Conservation (phyloP, 2,797 vertebrate genomes). For the Tympanoctomys barrerae region DNA sequence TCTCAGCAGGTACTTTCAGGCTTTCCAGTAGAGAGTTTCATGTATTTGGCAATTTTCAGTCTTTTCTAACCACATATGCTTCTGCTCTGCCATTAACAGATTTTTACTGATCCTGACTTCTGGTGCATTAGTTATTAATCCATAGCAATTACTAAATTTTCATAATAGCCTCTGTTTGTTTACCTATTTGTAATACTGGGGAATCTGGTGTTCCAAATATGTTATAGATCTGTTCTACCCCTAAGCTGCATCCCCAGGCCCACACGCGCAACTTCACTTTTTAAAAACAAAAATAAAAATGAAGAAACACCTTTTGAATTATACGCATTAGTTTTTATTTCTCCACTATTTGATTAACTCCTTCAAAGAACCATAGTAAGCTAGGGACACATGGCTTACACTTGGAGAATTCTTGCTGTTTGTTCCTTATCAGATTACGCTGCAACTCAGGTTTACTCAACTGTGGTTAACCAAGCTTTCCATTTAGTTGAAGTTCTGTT, state of each 20-base stretch:
- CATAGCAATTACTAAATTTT: slow-evolving; percentile 42
- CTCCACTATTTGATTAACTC: slow-evolving; percentile 59
- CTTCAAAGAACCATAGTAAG: slow-evolving; percentile 56
- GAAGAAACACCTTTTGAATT: slow-evolving; percentile 25
- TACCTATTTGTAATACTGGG: not conserved
- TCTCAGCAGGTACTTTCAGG: slow-evolving; percentile 16
- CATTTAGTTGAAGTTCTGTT: slow-evolving; percentile 47
- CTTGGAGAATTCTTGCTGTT: slow-evolving; percentile 59
- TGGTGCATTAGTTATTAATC: slow-evolving; percentile 48
- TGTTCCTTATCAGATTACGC: slow-evolving; percentile 69
- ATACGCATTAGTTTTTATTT: slow-evolving; percentile 27
- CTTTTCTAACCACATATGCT: not conserved
- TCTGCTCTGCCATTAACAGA: slow-evolving; percentile 44
- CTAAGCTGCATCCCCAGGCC: not conserved
- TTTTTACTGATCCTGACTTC: slow-evolving; percentile 34
- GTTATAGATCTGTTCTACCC: not conserved
- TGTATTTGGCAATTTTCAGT: not conserved
- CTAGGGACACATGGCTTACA: slow-evolving; percentile 41
- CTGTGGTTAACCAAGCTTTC: slow-evolving; percentile 69
- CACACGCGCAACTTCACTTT: slow-evolving; percentile 52
- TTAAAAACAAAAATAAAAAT: not conserved
- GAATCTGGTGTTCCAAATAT: not conserved
- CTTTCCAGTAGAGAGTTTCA: not conserved
- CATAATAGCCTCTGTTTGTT: not conserved
- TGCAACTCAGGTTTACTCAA: slow-evolving; percentile 53